Conservation (phyloP, 1,140 invertebrate species). For the Achatina immaculata region DNA sequence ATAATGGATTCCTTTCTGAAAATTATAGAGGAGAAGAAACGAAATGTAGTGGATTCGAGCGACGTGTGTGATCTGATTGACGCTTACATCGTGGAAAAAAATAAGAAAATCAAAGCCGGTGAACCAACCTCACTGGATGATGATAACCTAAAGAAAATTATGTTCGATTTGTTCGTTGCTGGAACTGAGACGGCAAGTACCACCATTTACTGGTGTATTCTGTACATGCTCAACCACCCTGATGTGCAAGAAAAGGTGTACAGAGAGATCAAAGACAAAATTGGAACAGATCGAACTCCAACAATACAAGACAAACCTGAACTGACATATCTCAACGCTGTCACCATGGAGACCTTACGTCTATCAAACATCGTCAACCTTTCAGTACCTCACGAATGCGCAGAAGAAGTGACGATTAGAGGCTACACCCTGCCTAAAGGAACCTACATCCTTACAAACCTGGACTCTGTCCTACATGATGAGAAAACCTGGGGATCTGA, state of each 20-base stretch:
- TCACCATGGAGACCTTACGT: not conserved
- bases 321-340: not conserved
- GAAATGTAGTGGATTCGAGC: not conserved
- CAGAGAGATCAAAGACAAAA: not conserved
- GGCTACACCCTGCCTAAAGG: not conserved
- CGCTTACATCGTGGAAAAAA: not conserved
- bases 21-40: not conserved
- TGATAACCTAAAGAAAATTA: conserved; percentile 35
- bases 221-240: conserved; percentile 76
- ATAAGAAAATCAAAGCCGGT: not conserved
- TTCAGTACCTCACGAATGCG: not conserved
- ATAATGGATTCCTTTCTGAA: not conserved
- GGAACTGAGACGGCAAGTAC: conserved; percentile 49
- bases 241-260: conserved; percentile 72
- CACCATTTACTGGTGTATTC: conserved; percentile 71
- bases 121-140: conserved; percentile 3
- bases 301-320: not conserved
- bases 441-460: not conserved
- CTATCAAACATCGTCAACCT: not conserved
- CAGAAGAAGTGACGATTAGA: not conserved
- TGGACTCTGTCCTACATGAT: not conserved
- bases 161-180: conserved; percentile 79
- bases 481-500: not conserved
- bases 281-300: not conserved
- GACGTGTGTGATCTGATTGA: not conserved